Conservation (phyloP, 2,888 invertebrate species). For the Eutolmus rufibarbis region DNA sequence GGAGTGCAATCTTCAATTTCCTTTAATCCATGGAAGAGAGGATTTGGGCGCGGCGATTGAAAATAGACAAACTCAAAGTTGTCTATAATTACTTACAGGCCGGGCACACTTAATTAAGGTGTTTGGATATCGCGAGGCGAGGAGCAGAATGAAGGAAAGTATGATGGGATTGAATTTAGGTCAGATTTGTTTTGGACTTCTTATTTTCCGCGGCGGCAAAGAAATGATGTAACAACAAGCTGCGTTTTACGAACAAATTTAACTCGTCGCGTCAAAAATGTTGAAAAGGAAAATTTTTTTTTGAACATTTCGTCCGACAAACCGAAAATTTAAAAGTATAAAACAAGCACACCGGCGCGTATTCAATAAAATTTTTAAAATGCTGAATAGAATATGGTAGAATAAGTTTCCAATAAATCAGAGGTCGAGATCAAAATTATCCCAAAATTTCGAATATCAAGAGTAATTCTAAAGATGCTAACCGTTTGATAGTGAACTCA, state of each 20-base stretch:
- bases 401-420: background rate
- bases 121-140: background rate
- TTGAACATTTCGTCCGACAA: background rate
- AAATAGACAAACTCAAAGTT: slow-evolving; percentile 10
- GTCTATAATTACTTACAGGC: slow-evolving; percentile 28
- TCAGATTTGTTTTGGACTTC: background rate
- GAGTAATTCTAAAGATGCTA: slow-evolving; percentile 45
- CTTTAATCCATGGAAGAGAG: background rate
- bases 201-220: background rate
- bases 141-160: background rate
- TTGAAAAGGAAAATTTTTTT: background rate
- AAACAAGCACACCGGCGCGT: background rate
- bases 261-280: background rate
- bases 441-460: background rate
- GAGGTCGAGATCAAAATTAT: background rate
- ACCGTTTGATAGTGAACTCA: slow-evolving; percentile 48
- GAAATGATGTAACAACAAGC: background rate
- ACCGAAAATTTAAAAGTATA: background rate
- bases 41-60: background rate
- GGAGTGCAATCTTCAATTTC: slow-evolving; percentile 6
- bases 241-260: background rate
- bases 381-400: background rate
- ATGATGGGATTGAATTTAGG: slow-evolving; percentile 10
- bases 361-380: background rate
- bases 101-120: background rate